Percentiles rank a stretch among this genome's conserved stretches.
Evolutionary conservation across 2,797 vertebrate species (phyloP).

Genomic region (Xiphorhynchus erythropygius): DNA sequence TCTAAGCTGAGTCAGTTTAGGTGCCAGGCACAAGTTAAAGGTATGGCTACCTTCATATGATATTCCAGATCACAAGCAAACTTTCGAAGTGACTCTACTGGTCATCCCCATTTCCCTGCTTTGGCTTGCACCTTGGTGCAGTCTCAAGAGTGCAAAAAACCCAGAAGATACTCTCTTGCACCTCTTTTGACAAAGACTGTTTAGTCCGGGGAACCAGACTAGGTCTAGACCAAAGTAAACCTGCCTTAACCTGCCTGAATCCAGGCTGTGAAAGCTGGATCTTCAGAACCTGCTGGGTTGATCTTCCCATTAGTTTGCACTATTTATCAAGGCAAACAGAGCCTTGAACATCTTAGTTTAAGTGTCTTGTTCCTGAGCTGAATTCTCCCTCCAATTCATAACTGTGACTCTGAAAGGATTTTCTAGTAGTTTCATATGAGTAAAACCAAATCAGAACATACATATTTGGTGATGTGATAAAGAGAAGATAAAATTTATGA

Average conservation of each 20-base stretch:
- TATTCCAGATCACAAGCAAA: not conserved
- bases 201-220: not conserved
- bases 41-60: not conserved
- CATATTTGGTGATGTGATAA: not conserved
- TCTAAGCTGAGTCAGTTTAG: not conserved
- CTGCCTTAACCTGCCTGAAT: not conserved
- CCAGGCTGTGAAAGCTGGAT: not conserved
- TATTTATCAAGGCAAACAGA: not conserved
- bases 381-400: not conserved
- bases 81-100: not conserved
- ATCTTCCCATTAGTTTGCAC: not conserved
- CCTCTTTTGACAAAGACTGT: not conserved
- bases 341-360: not conserved
- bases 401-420: not conserved
- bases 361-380: not conserved
- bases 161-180: not conserved
- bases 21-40: not conserved
- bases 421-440: rapidly evolving
- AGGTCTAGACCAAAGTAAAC: not conserved
- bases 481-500: not conserved
- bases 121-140: not conserved
- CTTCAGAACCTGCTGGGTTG: not conserved
- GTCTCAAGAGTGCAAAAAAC: not conserved
- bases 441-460: not conserved
- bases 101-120: rapidly evolving